Evolutionary conservation across 30 jellyfish, hydroid and myxozoan genomes (phyloP).

Genomic region (Aurelia aurita complex sp. Pacific): DNA sequence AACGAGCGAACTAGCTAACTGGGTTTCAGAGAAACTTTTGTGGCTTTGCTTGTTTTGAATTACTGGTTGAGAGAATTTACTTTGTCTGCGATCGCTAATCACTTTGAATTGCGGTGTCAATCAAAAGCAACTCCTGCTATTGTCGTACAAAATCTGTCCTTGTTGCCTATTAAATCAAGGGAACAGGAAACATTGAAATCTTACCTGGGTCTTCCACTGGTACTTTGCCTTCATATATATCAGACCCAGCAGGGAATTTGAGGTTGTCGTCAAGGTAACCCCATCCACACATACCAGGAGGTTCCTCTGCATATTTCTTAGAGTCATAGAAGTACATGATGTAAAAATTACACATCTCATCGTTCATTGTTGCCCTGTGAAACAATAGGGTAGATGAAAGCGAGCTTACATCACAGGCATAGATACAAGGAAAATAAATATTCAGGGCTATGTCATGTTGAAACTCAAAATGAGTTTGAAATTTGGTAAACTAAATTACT

Average conservation of each 20-base stretch:
- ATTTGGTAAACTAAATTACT: not conserved
- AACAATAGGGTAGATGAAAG: not conserved
- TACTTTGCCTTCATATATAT: not conserved
- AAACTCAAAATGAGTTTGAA: not conserved
- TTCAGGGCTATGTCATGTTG: too few species aligned
- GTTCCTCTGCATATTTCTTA: conserved; percentile 36
- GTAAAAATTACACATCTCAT: conserved; percentile 98
- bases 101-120: too few species aligned
- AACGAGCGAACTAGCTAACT: too few species aligned
- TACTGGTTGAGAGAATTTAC: too few species aligned
- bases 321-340: conserved; percentile 93
- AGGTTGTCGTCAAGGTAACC: conserved; percentile 54
- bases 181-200: too few species aligned
- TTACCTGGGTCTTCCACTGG: too few species aligned
- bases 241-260: conserved; percentile 70
- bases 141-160: too few species aligned
- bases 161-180: too few species aligned
- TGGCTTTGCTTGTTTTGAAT: too few species aligned
- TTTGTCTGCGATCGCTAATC: too few species aligned
- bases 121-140: too few species aligned
- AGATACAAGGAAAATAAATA: not conserved
- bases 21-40: too few species aligned
- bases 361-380: conserved; percentile 94
- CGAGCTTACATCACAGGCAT: not conserved
- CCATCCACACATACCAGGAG: conserved; percentile 73